Percentiles rank a stretch among this genome's conserved stretches.
Conservation (phyloP, 2,113 vertebrate genomes). For the Baryphthengus martii region DNA sequence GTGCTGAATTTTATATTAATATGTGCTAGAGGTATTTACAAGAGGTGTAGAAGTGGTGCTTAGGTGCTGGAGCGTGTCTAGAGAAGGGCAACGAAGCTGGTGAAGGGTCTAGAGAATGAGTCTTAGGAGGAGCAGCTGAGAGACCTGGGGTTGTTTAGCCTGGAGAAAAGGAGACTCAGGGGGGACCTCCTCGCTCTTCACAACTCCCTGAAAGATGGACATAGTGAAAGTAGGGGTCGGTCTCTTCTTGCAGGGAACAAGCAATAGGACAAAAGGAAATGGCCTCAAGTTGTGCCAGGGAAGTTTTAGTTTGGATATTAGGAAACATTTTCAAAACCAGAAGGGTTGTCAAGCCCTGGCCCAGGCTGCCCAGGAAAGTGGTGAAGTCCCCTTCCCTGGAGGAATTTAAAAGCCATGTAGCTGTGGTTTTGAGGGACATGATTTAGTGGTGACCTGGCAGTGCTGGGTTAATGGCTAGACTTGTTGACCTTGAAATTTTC, state of each 20-base stretch:
- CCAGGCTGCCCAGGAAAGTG: neutral
- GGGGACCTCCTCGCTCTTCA: neutral
- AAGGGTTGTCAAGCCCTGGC: neutral
- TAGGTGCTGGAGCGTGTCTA: neutral
- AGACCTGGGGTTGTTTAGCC: neutral
- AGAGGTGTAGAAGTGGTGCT: fast-evolving
- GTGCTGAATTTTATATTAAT: neutral
- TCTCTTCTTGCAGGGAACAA: neutral
- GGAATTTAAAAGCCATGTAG: neutral
- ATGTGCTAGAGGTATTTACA: neutral
- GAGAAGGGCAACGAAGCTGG: neutral
- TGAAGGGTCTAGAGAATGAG: too few relatives aligned
- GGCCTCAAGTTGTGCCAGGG: neutral
- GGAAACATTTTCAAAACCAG: neutral
- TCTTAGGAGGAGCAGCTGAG: neutral
- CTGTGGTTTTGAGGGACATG: neutral
- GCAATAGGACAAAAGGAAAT: neutral
- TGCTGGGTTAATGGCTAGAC: too few relatives aligned
- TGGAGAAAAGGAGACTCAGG: neutral
- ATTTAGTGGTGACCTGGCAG: neutral
- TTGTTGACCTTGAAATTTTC: too few relatives aligned
- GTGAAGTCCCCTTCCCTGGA: neutral
- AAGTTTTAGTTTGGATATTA: neutral
- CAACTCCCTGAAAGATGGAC: neutral
- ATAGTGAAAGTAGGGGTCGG: neutral